Percentiles rank a stretch among this genome's conserved stretches.
These are phyloP conservation scores for Julus scanicus DNA, from an alignment of 2,888 invertebrate species.

Conservation along the genomic window DNA sequence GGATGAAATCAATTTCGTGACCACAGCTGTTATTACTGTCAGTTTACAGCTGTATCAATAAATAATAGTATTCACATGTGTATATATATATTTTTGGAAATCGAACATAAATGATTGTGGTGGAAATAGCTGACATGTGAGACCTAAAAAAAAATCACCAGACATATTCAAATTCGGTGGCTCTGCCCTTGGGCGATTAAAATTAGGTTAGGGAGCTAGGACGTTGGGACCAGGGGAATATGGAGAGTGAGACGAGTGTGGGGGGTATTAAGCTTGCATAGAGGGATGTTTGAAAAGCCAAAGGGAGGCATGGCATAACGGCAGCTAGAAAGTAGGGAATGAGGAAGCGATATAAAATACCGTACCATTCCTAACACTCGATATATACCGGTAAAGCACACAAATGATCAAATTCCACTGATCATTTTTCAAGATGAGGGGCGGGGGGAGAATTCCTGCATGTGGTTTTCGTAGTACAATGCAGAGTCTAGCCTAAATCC, in stretches of 20 bases:
- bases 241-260: neutral
- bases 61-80: too few species aligned
- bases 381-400: neutral
- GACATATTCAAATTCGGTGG: slow-evolving; percentile 8
- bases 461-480: neutral
- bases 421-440: slow-evolving; percentile 38
- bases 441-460: neutral
- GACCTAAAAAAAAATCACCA: neutral
- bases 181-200: slow-evolving; percentile 32
- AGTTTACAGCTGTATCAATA: too few species aligned
- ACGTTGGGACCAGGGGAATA: neutral
- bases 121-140: too few species aligned
- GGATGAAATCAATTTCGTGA: too few species aligned
- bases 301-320: neutral
- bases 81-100: too few species aligned
- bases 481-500: neutral
- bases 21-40: too few species aligned
- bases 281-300: slow-evolving; percentile 24
- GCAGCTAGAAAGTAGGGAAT: slow-evolving; percentile 36
- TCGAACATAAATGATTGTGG: too few species aligned
- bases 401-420: slow-evolving; percentile 38
- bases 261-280: neutral
- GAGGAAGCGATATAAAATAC: slow-evolving; percentile 15
- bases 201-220: slow-evolving; percentile 2
- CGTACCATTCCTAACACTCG: neutral